phyloP scores from a whole-genome alignment of 2,113 vertebrate genomes.

The Bubo blakistoni region DNA sequence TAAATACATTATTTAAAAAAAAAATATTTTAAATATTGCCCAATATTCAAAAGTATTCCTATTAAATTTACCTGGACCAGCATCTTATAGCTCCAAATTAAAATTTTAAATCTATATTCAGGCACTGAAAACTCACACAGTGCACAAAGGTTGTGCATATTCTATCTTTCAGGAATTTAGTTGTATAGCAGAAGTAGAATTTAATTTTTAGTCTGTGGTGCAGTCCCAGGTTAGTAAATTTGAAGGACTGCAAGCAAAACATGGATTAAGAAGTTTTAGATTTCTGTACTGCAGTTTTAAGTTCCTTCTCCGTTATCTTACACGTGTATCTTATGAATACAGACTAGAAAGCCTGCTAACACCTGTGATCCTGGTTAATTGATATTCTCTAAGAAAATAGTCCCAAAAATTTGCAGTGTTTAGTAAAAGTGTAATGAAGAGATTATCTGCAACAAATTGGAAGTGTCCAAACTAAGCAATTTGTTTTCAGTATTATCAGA shows the following conservation, averaged over 20 bases:
- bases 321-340: neutral
- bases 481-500: neutral
- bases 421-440: neutral
- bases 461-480: neutral
- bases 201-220: neutral
- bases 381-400: neutral
- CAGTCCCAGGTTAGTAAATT: neutral
- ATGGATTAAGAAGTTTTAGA: neutral
- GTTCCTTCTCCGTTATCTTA: neutral
- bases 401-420: neutral
- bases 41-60: neutral
- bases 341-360: neutral
- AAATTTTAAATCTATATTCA: neutral
- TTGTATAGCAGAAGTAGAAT: neutral
- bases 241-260: neutral
- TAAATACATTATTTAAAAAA: neutral
- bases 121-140: neutral
- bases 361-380: neutral
- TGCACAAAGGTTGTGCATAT: neutral
- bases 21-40: neutral
- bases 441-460: neutral
- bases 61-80: neutral
- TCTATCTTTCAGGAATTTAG: neutral
- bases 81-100: neutral
- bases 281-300: neutral